Percentiles rank a stretch among this genome's conserved stretches.
Evolutionary conservation across 2,888 invertebrate species (phyloP).

Genomic region (Adela reaumurella): DNA sequence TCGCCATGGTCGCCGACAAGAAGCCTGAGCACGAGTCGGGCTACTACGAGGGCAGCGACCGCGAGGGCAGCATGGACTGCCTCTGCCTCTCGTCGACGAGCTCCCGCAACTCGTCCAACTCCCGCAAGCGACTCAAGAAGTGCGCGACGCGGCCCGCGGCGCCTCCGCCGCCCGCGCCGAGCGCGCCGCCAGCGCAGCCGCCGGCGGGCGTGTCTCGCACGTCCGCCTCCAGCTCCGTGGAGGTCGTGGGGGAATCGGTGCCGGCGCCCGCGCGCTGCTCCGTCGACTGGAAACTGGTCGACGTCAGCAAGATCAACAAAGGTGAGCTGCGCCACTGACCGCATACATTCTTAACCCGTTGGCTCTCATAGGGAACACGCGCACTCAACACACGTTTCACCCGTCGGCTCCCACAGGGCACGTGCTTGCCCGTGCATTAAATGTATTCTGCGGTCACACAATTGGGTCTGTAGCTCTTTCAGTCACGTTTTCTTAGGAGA

Average conservation of each 20-base stretch:
- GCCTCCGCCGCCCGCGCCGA: slow-evolving; percentile 19
- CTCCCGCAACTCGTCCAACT: slow-evolving; percentile 45
- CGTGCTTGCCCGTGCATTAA: too few species aligned
- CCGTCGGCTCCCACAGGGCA: too few species aligned
- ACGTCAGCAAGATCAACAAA: slow-evolving; percentile 53
- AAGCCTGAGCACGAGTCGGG: slow-evolving; percentile 78
- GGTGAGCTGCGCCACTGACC: too few species aligned
- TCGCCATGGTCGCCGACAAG: slow-evolving; percentile 60
- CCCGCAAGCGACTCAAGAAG: slow-evolving; percentile 19
- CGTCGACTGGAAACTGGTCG: slow-evolving; percentile 47
- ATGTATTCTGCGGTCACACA: too few species aligned
- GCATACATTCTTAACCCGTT: too few species aligned
- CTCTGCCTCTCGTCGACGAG: slow-evolving; percentile 44
- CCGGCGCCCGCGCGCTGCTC: slow-evolving; percentile 43
- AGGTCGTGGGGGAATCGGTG: slow-evolving; percentile 40
- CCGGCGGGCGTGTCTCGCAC: slow-evolving; percentile 23
- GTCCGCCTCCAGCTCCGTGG: slow-evolving; percentile 37
- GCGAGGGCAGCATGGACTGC: slow-evolving; percentile 58
- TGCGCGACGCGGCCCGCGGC: slow-evolving; percentile 18
- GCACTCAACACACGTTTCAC: too few species aligned
- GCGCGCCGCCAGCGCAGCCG: slow-evolving; percentile 27
- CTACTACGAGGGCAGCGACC: slow-evolving; percentile 74
- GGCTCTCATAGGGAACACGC: too few species aligned
- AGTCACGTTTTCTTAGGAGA: too few species aligned
- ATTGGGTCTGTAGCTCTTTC: too few species aligned